phyloP scores from a whole-genome alignment of 2,797 vertebrate genomes.

The Peromyscus nudipes region DNA sequence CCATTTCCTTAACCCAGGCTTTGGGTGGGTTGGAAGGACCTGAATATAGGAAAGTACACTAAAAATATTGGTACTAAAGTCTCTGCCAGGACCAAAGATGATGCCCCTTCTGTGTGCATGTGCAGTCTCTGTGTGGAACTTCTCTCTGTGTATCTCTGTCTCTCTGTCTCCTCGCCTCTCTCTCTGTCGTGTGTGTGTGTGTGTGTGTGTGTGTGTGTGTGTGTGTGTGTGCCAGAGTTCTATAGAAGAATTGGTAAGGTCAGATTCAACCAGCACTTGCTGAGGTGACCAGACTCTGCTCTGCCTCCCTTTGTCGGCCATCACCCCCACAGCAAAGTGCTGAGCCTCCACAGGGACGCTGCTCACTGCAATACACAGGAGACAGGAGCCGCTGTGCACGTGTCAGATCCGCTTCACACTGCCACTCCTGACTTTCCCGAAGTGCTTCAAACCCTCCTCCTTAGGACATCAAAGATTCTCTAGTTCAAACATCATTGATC shows the following conservation, averaged over 20 bases:
- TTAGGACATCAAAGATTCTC: background rate
- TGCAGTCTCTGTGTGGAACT: too few relatives aligned
- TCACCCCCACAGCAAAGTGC: background rate
- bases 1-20: background rate
- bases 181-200: background rate
- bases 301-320: background rate
- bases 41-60: background rate
- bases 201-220: background rate
- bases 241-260: background rate
- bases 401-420: background rate
- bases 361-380: accelerated
- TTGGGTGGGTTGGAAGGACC: background rate
- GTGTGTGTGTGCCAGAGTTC: background rate
- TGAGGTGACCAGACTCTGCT: background rate
- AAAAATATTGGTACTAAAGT: background rate
- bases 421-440: background rate
- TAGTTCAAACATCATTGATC: background rate
- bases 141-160: background rate
- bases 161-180: background rate
- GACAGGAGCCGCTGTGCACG: background rate
- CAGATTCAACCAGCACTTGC: background rate
- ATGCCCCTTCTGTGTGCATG: accelerated
- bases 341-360: accelerated
- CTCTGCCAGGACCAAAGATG: background rate
- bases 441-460: background rate